phyloP scores from a whole-genome alignment of 2,113 vertebrate species.

The human (Homo sapiens) region DNA sequence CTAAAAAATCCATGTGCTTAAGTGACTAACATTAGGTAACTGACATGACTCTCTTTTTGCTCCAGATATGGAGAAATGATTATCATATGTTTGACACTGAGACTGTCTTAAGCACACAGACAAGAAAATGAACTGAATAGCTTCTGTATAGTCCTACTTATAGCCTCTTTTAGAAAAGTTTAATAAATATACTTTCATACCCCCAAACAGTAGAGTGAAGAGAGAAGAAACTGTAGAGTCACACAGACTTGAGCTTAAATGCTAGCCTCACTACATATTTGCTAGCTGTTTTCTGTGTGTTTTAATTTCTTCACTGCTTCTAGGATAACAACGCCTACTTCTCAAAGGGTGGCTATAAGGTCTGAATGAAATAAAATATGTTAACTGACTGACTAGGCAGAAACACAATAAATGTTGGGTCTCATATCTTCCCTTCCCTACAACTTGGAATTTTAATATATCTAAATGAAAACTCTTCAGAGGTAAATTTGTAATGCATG shows the following conservation, averaged over 20 bases:
- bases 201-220: background rate
- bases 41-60: background rate
- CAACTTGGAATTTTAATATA: constrained; percentile 43
- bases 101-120: background rate
- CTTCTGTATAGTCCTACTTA: background rate
- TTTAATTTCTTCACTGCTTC: constrained; percentile 35
- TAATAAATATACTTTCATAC: background rate
- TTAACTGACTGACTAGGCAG: background rate
- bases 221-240: background rate
- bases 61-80: constrained; percentile 40
- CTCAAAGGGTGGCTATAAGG: background rate
- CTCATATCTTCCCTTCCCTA: background rate
- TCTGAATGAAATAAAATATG: background rate
- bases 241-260: constrained; percentile 2
- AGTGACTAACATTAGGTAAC: constrained; percentile 27
- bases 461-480: constrained; percentile 30
- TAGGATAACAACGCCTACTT: constrained; percentile 2
- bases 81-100: background rate
- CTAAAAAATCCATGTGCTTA: constrained; percentile 55
- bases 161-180: background rate
- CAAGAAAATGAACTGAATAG: background rate
- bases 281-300: background rate
- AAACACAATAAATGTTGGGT: constrained; percentile 5
- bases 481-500: background rate
- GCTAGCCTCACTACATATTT: background rate